These are phyloP conservation scores for Aldabrachelys gigantea DNA, from an alignment of 2,113 vertebrate genomes.

Conservation along the genomic window DNA sequence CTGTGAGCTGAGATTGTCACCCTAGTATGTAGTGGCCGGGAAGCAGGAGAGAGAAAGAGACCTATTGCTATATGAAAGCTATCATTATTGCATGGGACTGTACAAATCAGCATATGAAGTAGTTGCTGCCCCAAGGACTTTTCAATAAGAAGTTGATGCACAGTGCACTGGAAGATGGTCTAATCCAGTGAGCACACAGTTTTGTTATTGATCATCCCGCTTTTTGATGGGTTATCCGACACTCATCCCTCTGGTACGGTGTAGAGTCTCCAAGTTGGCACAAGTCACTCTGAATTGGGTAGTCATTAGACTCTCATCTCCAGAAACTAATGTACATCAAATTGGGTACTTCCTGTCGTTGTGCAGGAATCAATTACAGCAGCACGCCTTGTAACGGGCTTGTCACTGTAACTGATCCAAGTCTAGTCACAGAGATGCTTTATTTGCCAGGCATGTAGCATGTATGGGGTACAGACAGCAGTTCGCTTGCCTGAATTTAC, in stretches of 20 bases:
- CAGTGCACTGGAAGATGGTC: fast-evolving
- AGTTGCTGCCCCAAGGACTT: fast-evolving
- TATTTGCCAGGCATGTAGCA: fast-evolving
- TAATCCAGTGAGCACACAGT: fast-evolving
- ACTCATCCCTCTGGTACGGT: neutral
- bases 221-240: neutral
- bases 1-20: neutral
- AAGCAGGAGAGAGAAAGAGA: neutral
- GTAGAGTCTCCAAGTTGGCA: too few species aligned
- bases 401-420: fast-evolving
- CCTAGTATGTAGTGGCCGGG: neutral
- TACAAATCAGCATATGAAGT: neutral
- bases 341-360: fast-evolving
- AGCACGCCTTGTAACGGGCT: fast-evolving
- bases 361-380: neutral
- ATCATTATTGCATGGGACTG: fast-evolving
- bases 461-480: neutral
- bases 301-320: fast-evolving
- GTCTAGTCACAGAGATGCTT: neutral
- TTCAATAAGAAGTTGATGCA: neutral
- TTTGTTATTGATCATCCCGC: fast-evolving
- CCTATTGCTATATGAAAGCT: neutral
- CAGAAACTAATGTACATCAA: fast-evolving
- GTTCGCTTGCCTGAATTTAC: neutral
- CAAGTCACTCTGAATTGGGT: neutral